These are phyloP conservation scores for Nomada hirtipes DNA, from an alignment of 2,888 invertebrate species.

Conservation along the genomic window DNA sequence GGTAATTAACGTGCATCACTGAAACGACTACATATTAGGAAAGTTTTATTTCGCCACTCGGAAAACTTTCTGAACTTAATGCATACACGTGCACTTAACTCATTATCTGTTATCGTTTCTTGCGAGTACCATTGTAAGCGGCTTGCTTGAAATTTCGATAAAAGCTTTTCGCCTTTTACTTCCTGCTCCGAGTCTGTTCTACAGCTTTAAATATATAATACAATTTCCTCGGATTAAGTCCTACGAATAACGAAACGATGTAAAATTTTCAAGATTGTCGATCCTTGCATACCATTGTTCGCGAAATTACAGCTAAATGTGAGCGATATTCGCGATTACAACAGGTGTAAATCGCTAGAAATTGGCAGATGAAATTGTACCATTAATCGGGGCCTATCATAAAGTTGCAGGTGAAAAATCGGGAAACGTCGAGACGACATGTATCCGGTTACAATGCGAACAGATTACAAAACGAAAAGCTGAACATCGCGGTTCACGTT, in stretches of 20 bases:
- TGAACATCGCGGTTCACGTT: not conserved
- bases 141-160: conserved; percentile 4
- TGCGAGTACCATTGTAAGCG: not conserved
- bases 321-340: not conserved
- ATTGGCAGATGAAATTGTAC: too few relatives aligned
- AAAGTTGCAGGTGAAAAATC: not conserved
- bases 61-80: not conserved
- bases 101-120: not conserved
- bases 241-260: too few relatives aligned
- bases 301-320: conserved; percentile 1
- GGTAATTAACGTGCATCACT: not conserved
- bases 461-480: not conserved
- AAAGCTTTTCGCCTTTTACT: conserved; percentile 20
- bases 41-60: not conserved
- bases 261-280: too few relatives aligned
- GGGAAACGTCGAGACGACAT: not conserved
- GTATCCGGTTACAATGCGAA: not conserved
- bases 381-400: not conserved
- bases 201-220: not conserved
- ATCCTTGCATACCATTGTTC: not conserved
- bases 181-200: not conserved
- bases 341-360: too few relatives aligned
- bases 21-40: too few relatives aligned
- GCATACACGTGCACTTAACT: not conserved
- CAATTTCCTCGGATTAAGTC: too few relatives aligned